Evolutionary conservation across 2,113 vertebrate genomes (phyloP).

Genomic region (Halichoerus grypus): DNA sequence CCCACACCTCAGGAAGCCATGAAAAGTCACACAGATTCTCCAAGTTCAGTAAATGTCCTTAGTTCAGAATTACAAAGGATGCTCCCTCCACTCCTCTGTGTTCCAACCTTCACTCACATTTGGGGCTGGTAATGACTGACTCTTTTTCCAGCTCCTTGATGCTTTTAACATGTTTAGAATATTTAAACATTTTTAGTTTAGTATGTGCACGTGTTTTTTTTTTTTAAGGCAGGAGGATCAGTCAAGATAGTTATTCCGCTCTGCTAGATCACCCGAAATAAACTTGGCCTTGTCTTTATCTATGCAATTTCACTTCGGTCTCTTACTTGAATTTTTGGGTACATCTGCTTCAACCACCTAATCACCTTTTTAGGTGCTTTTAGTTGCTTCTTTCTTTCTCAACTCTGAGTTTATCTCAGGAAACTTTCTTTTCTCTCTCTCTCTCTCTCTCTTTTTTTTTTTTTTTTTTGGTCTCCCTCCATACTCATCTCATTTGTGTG

Average conservation of each 20-base stretch:
- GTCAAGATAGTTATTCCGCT: constrained; percentile 27
- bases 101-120: constrained; percentile 20
- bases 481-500: constrained; percentile 27
- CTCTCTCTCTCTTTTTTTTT: neutral
- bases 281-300: neutral
- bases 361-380: neutral
- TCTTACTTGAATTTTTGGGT: neutral
- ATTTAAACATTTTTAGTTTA: neutral
- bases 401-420: neutral
- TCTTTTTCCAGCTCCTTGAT: neutral
- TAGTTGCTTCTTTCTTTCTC: neutral
- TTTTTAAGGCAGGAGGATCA: neutral
- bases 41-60: neutral
- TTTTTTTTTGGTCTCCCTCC: neutral
- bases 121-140: neutral
- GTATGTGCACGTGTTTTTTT: neutral
- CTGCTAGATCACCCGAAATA: neutral
- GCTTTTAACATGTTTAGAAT: neutral
- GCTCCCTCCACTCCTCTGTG: neutral
- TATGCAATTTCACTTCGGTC: neutral
- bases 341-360: neutral
- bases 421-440: neutral
- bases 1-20: neutral
- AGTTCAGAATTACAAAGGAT: neutral
- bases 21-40: neutral